Evolutionary conservation across 1,140 invertebrate genomes (phyloP).

Genomic region (Bombus ignitus): DNA sequence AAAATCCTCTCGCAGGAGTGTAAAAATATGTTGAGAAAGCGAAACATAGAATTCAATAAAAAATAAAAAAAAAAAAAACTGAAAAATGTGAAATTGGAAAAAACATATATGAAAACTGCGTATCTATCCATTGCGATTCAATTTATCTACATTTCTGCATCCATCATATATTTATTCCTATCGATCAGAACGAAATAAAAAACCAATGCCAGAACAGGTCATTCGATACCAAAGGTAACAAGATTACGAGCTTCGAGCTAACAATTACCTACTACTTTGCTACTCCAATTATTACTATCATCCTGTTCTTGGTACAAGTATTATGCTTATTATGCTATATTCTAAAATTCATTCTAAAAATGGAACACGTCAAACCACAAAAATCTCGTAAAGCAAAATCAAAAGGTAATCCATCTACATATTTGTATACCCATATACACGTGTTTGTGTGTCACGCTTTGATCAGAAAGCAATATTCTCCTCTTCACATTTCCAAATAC

Average conservation of each 20-base stretch:
- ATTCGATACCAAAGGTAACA: background rate
- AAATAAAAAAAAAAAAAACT: background rate
- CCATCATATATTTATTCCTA: background rate
- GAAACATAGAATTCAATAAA: background rate
- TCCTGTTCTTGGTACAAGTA: background rate
- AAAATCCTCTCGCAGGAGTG: no score
- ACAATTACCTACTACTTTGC: background rate
- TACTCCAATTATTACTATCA: background rate
- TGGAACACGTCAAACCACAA: background rate
- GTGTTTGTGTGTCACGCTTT: background rate
- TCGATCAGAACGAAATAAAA: background rate
- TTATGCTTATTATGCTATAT: background rate
- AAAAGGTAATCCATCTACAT: background rate
- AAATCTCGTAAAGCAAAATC: background rate
- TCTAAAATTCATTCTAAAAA: no score
- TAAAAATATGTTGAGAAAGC: background rate
- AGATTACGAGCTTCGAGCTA: background rate
- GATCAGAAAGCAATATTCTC: background rate
- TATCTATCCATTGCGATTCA: background rate
- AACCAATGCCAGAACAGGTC: background rate
- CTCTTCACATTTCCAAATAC: background rate
- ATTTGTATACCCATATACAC: no score
- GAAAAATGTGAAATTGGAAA: background rate
- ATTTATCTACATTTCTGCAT: background rate
- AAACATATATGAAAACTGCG: background rate